A percentile compares a stretch with the other conserved stretches of the same genome.
phyloP scores from a whole-genome alignment of 2,888 invertebrate genomes.

The Melipona beecheii region DNA sequence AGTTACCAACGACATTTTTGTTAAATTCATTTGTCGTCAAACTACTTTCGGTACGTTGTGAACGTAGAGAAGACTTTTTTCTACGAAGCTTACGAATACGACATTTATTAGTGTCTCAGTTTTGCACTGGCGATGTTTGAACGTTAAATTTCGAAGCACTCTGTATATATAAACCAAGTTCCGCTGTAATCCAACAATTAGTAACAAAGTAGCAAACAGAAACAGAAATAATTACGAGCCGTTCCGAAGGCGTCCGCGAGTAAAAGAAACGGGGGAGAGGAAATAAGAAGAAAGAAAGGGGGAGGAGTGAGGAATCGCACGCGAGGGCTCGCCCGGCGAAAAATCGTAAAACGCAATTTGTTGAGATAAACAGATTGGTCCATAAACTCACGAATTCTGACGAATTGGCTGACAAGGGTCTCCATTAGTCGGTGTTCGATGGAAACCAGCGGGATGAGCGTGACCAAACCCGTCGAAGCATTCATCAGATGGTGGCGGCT shows the following conservation, averaged over 20 bases:
- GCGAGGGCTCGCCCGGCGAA: background rate
- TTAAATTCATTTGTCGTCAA: too few species aligned
- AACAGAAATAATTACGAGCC: background rate
- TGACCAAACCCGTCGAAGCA: conserved; percentile 33
- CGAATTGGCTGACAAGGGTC: conserved; percentile 45
- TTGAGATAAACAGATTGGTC: conserved; percentile 22
- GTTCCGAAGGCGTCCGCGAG: background rate
- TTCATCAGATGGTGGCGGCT: conserved; percentile 26
- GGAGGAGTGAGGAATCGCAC: background rate
- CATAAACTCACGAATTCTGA: conserved; percentile 35
- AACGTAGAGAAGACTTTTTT: too few species aligned
- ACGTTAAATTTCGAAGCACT: too few species aligned
- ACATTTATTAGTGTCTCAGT: too few species aligned
- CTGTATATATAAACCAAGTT: too few species aligned
- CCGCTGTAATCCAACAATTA: background rate
- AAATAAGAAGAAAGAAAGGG: background rate
- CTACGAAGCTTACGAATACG: too few species aligned
- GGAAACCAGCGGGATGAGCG: conserved; percentile 36
- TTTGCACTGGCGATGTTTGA: too few species aligned
- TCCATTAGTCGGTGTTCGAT: conserved; percentile 46
- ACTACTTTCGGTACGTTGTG: too few species aligned
- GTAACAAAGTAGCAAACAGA: background rate
- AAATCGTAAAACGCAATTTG: conserved; percentile 11
- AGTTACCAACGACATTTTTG: too few species aligned
- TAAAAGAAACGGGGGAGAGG: too few species aligned